These are phyloP conservation scores for Lepidochitona cinerea DNA, from an alignment of 2,888 invertebrate species.

Conservation along the genomic window DNA sequence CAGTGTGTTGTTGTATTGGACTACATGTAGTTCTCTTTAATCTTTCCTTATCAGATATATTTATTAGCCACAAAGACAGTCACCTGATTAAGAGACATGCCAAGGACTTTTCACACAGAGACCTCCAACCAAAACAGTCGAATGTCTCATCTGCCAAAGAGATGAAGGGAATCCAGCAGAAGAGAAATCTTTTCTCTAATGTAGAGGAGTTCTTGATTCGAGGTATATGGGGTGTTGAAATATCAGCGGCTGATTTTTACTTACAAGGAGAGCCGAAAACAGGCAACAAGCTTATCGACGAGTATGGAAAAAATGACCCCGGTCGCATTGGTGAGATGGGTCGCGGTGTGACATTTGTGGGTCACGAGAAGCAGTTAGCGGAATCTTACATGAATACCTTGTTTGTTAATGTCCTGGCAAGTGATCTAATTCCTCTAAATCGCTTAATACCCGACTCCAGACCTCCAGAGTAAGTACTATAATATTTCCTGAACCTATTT, in stretches of 20 bases:
- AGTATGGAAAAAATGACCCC: slow-evolving; percentile 3
- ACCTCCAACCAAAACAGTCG: too few relatives aligned
- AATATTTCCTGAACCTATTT: too few relatives aligned
- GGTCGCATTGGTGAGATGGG: background rate
- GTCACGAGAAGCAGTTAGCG: background rate
- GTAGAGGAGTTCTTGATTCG: background rate
- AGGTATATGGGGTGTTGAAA: background rate
- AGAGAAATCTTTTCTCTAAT: background rate
- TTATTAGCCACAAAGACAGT: too few relatives aligned
- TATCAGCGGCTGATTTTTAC: background rate
- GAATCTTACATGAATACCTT: background rate
- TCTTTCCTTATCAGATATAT: too few relatives aligned
- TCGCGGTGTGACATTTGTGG: background rate
- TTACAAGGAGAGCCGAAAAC: background rate
- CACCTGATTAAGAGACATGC: too few relatives aligned
- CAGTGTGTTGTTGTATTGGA: too few relatives aligned
- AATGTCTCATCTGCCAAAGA: too few relatives aligned
- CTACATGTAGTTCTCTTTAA: too few relatives aligned
- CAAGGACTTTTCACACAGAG: too few relatives aligned
- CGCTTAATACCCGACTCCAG: background rate
- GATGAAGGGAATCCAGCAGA: too few relatives aligned
- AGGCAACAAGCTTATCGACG: background rate
- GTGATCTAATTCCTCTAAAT: slow-evolving; percentile 7
- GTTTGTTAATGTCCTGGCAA: background rate
- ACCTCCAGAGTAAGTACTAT: background rate